Evolutionary conservation across 2,888 invertebrate species (phyloP), one percentile per base, ranked within the genome.

Genomic region (Sarcophaga caerulescens): DNA sequence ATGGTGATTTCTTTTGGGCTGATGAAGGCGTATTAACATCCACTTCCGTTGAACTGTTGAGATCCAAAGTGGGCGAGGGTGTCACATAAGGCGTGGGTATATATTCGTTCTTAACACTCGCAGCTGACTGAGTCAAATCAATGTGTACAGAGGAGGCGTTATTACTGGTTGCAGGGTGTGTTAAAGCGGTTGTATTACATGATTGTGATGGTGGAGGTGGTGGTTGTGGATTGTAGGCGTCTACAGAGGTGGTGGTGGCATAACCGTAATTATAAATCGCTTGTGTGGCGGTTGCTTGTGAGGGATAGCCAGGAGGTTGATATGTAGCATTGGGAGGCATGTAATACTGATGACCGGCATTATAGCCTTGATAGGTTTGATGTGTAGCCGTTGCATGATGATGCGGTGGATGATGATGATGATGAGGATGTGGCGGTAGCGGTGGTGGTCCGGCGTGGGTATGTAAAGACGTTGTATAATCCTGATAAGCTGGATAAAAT

Each of bases 1-100:
- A 23, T 0, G 85, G 74, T 17, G 80, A 77, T 62, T 85, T 88
- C 62, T 83, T 81, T 68, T 87, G 85, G n/a, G 74, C 91, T 90
- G 71, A 89, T 80, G 84, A 68, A 21, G 82, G 83, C 12, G 77
- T 85, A 87, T 73, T 88, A 2, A 89, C 90, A 68, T 92, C 92
- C 76, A 92, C 92, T 87, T 92, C 92, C 12, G 92, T 89, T 21
- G 92, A 92, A 85, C 92, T 92, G 69, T 92, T 92, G 63, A 92
- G 89, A 81, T 92, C 92, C 85, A 92, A 88, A 5, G 92, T 92
- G 59, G 92, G 92, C 76, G 92, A 92, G 0, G 92, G 92, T 70
- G 92, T 92, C 10, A 92, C 92, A 80, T 92, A 92, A 1, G 92
- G 92, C 68, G 91, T 90, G 81, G 90, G 91, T 81, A 91, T 89